These are phyloP conservation scores for Pollenia labialis DNA, from an alignment of 2,888 invertebrate species.

Conservation along the genomic window DNA sequence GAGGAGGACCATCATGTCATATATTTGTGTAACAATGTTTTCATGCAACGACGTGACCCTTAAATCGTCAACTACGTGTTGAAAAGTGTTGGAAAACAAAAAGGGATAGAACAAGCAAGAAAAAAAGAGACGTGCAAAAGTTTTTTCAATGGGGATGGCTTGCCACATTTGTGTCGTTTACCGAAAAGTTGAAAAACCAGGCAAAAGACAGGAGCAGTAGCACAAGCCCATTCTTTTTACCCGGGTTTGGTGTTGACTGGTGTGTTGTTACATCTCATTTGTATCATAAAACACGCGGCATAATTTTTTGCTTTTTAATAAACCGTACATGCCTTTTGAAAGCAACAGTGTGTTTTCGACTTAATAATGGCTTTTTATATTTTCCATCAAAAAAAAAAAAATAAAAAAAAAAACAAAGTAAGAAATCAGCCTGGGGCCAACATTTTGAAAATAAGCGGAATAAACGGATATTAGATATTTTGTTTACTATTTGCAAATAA, in stretches of 20 bases:
- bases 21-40: conserved; percentile 28
- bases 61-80: conserved; percentile 28
- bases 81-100: conserved; percentile 9
- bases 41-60: conserved; percentile 42
- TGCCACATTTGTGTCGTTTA: conserved; percentile 53
- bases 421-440: conserved; percentile 49
- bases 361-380: conserved; percentile 75
- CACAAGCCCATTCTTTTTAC: conserved; percentile 8
- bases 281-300: conserved; percentile 56
- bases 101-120: neutral
- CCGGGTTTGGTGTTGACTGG: conserved; percentile 35
- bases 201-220: conserved; percentile 11
- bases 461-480: conserved; percentile 72
- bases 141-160: conserved; percentile 33
- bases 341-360: conserved; percentile 74
- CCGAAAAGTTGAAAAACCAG: conserved; percentile 31
- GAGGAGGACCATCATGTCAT: conserved; percentile 21
- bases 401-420: neutral
- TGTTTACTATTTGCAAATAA: conserved; percentile 50
- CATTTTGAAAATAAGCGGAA: conserved; percentile 40
- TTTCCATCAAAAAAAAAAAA: neutral
- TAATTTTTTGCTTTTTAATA: conserved; percentile 68
- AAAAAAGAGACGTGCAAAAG: conserved; percentile 8
- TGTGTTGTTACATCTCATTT: conserved; percentile 60
- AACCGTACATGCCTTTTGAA: conserved; percentile 43